Evolutionary conservation across 2,888 invertebrate species (phyloP).

Genomic region (Allophyes oxyacanthae): DNA sequence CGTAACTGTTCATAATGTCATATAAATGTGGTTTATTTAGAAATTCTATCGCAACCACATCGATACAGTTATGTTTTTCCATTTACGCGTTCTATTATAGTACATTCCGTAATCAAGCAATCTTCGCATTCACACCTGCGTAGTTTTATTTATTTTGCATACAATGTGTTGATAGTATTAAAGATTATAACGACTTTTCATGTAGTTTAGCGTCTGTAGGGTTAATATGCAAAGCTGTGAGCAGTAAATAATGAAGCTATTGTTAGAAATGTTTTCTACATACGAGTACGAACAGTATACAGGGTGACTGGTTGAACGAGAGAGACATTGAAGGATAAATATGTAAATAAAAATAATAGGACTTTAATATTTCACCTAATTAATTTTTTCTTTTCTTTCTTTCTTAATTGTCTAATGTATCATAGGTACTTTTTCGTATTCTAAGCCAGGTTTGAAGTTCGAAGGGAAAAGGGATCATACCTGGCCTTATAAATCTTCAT

Average conservation of each 20-base stretch:
- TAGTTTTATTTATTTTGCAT: constrained; percentile 29
- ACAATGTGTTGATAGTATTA: constrained; percentile 29
- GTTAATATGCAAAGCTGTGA: constrained; percentile 1
- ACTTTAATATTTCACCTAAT: no score
- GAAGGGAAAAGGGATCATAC: no score
- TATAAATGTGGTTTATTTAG: constrained; percentile 66
- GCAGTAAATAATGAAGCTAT: constrained; percentile 36
- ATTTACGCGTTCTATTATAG: constrained; percentile 37
- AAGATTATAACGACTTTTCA: constrained; percentile 27
- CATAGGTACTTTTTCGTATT: no score
- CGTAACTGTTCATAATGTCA: constrained; percentile 70
- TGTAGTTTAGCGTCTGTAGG: not conserved
- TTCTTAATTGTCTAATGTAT: no score
- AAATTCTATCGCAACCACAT: constrained; percentile 67
- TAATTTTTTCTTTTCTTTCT: no score
- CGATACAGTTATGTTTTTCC: constrained; percentile 61
- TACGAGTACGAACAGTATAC: no score
- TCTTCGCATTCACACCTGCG: constrained; percentile 37
- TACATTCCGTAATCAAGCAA: constrained; percentile 36
- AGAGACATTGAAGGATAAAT: no score
- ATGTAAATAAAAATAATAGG: no score
- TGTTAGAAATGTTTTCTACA: constrained; percentile 17
- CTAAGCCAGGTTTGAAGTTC: no score
- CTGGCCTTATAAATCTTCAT: no score
- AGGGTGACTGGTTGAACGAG: no score